phyloP scores from a whole-genome alignment of 2,797 vertebrate species.

The Tapirus indicus region DNA sequence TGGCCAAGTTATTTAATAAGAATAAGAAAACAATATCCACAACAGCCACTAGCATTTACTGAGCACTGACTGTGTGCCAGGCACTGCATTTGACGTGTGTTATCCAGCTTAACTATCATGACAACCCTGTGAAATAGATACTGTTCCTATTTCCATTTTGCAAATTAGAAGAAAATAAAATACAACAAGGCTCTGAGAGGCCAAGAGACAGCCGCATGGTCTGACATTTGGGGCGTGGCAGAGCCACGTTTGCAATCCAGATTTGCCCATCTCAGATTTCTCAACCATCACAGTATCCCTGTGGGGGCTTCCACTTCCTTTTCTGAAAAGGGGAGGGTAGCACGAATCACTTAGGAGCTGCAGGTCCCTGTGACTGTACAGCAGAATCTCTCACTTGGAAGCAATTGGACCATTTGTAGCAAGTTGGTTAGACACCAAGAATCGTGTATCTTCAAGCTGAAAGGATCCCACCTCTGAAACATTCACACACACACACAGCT shows the following conservation, averaged over 20 bases:
- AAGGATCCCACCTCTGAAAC: background rate
- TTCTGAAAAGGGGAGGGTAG: background rate
- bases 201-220: background rate
- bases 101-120: background rate
- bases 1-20: background rate
- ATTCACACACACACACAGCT: background rate
- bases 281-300: fast-evolving
- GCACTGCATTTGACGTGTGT: background rate
- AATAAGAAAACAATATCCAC: background rate
- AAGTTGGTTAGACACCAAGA: background rate
- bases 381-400: background rate
- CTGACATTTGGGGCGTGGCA: background rate
- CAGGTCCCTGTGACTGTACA: background rate
- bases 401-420: background rate
- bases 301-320: background rate
- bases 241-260: background rate
- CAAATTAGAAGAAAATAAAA: too few species aligned
- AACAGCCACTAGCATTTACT: background rate
- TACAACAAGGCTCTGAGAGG: background rate
- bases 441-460: background rate
- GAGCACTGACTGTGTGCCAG: background rate
- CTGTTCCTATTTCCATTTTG: background rate
- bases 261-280: background rate
- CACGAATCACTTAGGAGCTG: background rate
- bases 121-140: too few species aligned